Evolutionary conservation across 2,797 vertebrate genomes (phyloP), one percentile per base, ranked within the genome.

Genomic region (Astyanax mexicanus): DNA sequence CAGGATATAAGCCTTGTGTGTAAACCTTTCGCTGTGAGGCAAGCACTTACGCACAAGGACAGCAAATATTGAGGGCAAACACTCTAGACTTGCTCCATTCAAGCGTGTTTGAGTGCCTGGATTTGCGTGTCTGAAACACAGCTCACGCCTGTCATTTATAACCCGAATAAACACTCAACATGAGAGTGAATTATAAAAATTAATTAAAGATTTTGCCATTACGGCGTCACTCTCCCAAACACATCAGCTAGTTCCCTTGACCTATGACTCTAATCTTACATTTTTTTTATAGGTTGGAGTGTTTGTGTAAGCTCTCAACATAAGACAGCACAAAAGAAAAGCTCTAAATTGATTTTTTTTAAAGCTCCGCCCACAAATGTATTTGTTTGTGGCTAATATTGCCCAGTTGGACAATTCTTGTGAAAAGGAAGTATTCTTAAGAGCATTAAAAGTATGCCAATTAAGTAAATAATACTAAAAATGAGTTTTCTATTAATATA

Each of bases 211-310:
- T 17, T 15, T 15, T 67, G 1, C 61, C 3, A 13, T 11, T 1
- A n/a, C 7, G 32, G 6, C 17, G 49, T 29, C 13, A 47, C 21
- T 9, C 77, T 15, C 67, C 72, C 44, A 76, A 69, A 78, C 49
- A 27, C 74, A 69, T 78, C 2, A 37, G 77, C 74, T 77, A 64
- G 61, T 66, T 82, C 17, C 65, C 65, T 73, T 78, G 51, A 82
- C 70, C 75, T 69, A 74, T 71, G 27, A 25, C 55, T 74, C 37
- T 17, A 47, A 40, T 13, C 3, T 61, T 32, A n/a, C n/a, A n/a
- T 9, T 55, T 67, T 72, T 71, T 21, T 45, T 40, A 72, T 55
- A 6, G 61, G 37, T 80, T 11, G 82, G 21, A 6, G 75, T 86
- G 83, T 85, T 75, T 69, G 9, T 38, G n/a, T 52, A 52, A 3